Conservation (phyloP, 1,140 invertebrate species). For the Dolichoris vasculosae region DNA sequence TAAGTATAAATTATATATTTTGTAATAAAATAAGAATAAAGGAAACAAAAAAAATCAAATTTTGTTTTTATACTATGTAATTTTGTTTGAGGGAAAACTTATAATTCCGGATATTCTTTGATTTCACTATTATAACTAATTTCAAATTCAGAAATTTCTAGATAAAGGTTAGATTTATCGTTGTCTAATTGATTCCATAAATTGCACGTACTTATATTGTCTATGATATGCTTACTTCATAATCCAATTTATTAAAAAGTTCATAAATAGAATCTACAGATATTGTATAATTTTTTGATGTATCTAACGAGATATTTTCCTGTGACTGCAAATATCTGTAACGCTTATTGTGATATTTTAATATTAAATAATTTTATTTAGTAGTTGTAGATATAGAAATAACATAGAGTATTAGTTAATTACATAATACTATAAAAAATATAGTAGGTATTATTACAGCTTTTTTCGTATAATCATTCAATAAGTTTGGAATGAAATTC, state of each 20-base stretch:
- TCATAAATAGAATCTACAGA: slow-evolving; percentile 54
- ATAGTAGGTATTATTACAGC: slow-evolving; percentile 48
- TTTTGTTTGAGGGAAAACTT: slow-evolving; percentile 55
- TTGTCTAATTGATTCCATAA: slow-evolving; percentile 61
- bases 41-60: background rate
- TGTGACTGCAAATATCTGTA: background rate
- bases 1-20: too few relatives aligned
- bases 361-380: too few relatives aligned
- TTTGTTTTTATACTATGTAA: background rate
- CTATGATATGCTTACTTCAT: too few relatives aligned
- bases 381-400: slow-evolving; percentile 63
- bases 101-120: slow-evolving; percentile 64
- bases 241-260: slow-evolving; percentile 2
- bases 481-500: slow-evolving; percentile 47
- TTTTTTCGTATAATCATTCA: slow-evolving; percentile 60
- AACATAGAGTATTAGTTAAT: slow-evolving; percentile 65
- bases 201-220: slow-evolving; percentile 59
- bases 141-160: slow-evolving; percentile 69
- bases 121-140: slow-evolving; percentile 22
- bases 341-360: slow-evolving; percentile 40
- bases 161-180: slow-evolving; percentile 60
- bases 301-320: slow-evolving; percentile 17
- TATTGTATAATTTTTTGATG: slow-evolving; percentile 54
- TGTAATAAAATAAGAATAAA: slow-evolving; percentile 56
- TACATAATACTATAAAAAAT: slow-evolving; percentile 56